These are phyloP conservation scores for Tiaroga cobitis DNA, from an alignment of 2,797 vertebrate species.

Conservation along the genomic window DNA sequence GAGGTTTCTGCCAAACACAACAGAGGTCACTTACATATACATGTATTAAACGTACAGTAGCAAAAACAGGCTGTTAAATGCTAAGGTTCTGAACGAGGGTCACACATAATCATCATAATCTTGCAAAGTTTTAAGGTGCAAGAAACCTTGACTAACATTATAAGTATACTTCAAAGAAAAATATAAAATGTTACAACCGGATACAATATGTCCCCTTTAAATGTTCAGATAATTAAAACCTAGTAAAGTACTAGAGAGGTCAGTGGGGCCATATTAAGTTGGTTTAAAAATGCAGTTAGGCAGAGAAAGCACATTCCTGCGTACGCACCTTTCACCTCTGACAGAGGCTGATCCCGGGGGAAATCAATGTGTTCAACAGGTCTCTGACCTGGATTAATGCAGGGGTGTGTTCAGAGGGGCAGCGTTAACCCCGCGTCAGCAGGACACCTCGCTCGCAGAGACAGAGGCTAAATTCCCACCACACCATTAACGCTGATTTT, in stretches of 20 bases:
- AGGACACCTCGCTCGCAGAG: slow-evolving; percentile 5
- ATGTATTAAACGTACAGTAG: neutral
- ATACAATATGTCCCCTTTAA: neutral
- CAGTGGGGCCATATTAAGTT: neutral
- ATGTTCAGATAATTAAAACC: slow-evolving; percentile 13
- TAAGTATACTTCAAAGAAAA: neutral
- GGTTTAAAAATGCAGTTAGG: slow-evolving; percentile 26
- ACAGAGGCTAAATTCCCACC: slow-evolving; percentile 10
- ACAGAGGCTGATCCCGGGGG: slow-evolving; percentile 6
- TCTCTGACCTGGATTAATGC: slow-evolving; percentile 38
- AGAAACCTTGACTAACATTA: neutral
- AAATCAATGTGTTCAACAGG: slow-evolving; percentile 35
- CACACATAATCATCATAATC: neutral
- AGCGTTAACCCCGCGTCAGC: slow-evolving; percentile 1
- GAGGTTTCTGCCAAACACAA: neutral
- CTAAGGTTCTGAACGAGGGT: neutral
- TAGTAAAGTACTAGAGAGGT: neutral
- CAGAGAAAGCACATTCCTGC: slow-evolving; percentile 33
- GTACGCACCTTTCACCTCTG: slow-evolving; percentile 35
- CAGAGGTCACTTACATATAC: neutral
- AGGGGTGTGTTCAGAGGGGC: neutral
- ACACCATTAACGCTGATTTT: neutral
- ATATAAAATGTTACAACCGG: neutral
- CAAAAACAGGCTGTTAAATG: neutral
- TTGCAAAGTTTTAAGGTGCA: neutral